phyloP scores from a whole-genome alignment of 2,888 invertebrate species.

The Tenthredo notha region DNA sequence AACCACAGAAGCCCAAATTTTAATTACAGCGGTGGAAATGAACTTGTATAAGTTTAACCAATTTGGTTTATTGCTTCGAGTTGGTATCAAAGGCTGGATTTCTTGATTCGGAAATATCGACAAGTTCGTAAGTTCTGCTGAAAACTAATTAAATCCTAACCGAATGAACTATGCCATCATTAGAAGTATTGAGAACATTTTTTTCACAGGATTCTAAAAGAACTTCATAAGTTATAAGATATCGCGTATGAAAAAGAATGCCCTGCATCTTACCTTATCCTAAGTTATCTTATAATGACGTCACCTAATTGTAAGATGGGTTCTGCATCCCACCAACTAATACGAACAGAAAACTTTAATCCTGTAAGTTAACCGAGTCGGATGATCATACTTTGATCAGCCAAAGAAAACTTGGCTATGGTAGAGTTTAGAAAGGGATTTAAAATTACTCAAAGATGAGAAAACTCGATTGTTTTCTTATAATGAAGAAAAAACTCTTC shows the following conservation, averaged over 20 bases:
- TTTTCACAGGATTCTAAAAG: not conserved
- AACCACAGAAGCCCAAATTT: no score
- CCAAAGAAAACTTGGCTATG: not conserved
- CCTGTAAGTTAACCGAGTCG: not conserved
- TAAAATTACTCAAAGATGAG: not conserved
- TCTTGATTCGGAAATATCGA: no score
- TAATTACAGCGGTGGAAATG: no score
- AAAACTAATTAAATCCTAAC: no score
- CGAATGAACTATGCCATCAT: no score
- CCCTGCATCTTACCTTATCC: not conserved
- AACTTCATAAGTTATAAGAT: not conserved
- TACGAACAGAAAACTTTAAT: not conserved
- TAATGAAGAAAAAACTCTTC: not conserved
- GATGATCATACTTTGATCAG: conserved; percentile 1
- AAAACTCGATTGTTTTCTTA: not conserved
- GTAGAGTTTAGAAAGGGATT: not conserved
- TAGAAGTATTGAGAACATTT: not conserved
- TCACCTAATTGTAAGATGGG: not conserved
- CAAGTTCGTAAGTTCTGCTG: no score
- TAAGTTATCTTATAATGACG: not conserved
- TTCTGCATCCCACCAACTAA: not conserved
- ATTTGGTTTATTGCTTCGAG: no score
- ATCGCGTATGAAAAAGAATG: not conserved
- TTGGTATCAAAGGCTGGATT: no score
- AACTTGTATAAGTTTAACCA: no score